Percentiles rank a stretch among this genome's conserved stretches.
Conservation (phyloP, 2,113 vertebrate species). For the Cephalopholis sonnerati region DNA sequence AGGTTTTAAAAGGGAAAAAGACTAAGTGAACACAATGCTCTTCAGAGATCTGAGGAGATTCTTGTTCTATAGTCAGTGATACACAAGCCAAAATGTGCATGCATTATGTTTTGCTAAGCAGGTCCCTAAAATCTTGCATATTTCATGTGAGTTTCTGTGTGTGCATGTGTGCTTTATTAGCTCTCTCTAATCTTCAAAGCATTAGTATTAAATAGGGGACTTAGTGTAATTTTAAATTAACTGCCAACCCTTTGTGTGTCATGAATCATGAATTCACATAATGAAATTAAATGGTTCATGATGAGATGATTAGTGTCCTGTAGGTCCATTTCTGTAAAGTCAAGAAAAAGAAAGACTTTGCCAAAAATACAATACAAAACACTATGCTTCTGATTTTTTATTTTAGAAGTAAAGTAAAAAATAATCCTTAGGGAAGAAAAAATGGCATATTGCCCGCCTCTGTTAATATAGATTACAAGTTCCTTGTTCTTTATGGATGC, state of each 20-base stretch:
- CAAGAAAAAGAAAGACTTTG: background rate
- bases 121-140: background rate
- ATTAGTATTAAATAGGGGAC: constrained; percentile 4
- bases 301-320: constrained; percentile 36
- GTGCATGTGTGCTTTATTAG: background rate
- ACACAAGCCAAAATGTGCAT: background rate
- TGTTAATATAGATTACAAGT: no score
- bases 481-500: background rate
- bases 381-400: background rate
- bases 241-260: constrained; percentile 5
- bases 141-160: background rate
- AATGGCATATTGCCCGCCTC: background rate
- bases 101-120: no score
- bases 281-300: constrained; percentile 34
- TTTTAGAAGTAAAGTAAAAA: background rate
- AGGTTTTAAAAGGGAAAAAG: background rate
- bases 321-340: background rate
- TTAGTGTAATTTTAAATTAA: constrained; percentile 39
- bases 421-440: background rate
- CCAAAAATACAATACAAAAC: background rate
- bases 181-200: background rate
- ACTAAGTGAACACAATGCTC: background rate
- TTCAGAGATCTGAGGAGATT: background rate
- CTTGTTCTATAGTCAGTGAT: background rate
- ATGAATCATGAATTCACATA: constrained; percentile 14